phyloP scores from a whole-genome alignment of 2,888 invertebrate genomes.

The Cremastobaeus sp. region DNA sequence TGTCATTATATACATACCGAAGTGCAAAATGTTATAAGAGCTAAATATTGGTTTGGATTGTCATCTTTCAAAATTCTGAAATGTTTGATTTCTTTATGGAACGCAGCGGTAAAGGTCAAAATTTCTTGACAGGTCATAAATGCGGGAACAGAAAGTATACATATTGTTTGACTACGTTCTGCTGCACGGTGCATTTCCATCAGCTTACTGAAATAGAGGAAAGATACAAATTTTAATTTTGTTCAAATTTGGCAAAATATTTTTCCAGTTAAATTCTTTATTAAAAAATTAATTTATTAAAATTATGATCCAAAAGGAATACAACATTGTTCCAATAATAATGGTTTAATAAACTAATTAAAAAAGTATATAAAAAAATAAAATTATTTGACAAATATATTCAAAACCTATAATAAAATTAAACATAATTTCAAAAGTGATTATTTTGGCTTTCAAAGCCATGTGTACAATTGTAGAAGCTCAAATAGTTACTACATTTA shows the following conservation, averaged over 20 bases:
- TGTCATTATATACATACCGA: conserved; percentile 66
- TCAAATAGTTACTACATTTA: too few species aligned
- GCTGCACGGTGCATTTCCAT: conserved; percentile 84
- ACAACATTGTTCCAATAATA: too few species aligned
- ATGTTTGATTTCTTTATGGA: conserved; percentile 92
- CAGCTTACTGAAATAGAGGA: conserved; percentile 82
- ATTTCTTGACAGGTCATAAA: conserved; percentile 95
- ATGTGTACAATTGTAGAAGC: background rate
- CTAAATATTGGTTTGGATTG: conserved; percentile 98
- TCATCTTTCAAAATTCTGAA: conserved; percentile 94
- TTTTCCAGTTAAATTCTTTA: background rate
- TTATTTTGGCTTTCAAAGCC: too few species aligned
- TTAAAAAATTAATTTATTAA: background rate
- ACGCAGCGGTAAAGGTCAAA: conserved; percentile 95
- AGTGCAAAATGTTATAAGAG: conserved; percentile 87
- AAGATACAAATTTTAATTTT: conserved; percentile 55
- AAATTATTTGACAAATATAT: conserved; percentile 1
- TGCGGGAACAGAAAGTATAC: conserved; percentile 93
- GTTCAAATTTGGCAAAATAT: background rate
- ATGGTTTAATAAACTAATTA: too few species aligned
- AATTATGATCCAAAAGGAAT: too few species aligned
- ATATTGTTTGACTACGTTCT: conserved; percentile 89
- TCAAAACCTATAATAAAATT: conserved; percentile 6
- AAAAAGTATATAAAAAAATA: background rate
- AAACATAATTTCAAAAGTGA: too few species aligned